Evolutionary conservation across 2,113 vertebrate species (phyloP).

Genomic region (Leuciscus idus): DNA sequence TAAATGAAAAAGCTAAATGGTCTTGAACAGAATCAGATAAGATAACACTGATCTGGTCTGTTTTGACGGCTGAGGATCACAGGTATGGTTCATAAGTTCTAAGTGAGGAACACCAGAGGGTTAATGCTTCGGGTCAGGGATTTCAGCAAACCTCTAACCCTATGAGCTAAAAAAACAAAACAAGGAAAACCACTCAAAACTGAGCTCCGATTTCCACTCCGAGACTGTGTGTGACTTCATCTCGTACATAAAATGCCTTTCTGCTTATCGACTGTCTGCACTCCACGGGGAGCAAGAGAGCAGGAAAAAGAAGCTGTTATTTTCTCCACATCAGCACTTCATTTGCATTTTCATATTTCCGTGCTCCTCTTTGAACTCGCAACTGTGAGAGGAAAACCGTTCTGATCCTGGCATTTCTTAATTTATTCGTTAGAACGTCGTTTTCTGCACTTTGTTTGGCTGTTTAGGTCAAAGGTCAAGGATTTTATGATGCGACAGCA

Average conservation of each 20-base stretch:
- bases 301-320: slow-evolving; percentile 5
- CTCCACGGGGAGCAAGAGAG: slow-evolving; percentile 7
- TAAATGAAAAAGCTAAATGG: no score
- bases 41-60: no score
- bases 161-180: not conserved
- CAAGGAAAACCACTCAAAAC: not conserved
- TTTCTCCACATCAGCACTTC: not conserved
- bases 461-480: slow-evolving; percentile 10
- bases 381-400: not conserved
- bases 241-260: not conserved
- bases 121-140: not conserved
- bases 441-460: slow-evolving; percentile 1
- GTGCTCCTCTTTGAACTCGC: slow-evolving; percentile 4
- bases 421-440: not conserved
- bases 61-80: not conserved
- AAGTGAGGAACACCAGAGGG: not conserved
- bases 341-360: slow-evolving; percentile 9
- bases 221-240: not conserved
- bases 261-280: not conserved
- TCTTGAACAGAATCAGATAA: no score
- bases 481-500: not conserved
- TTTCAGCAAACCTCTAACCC: not conserved
- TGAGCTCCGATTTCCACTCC: not conserved
- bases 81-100: not conserved
- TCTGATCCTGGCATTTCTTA: not conserved